A percentile compares a stretch with the other conserved stretches of the same genome.
phyloP scores from a whole-genome alignment of 2,113 vertebrate species.

The Pterocles burchelli region DNA sequence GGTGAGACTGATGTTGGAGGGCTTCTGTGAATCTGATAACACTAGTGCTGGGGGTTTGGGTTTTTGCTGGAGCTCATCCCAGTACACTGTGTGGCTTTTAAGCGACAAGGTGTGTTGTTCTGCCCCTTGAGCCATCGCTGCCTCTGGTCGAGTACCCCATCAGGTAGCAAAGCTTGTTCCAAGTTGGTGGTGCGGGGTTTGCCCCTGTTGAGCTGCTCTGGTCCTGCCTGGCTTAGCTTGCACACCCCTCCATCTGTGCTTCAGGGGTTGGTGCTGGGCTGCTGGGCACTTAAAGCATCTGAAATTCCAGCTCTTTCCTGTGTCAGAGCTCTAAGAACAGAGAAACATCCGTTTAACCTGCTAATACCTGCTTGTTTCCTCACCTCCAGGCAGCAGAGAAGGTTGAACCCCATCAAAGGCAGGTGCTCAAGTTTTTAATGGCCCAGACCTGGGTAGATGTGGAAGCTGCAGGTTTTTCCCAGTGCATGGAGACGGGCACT shows the following conservation, averaged over 20 bases:
- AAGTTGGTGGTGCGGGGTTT: background rate
- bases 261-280: background rate
- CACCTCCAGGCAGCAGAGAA: background rate
- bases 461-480: background rate
- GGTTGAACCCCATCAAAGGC: background rate
- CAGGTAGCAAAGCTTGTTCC: background rate
- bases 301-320: background rate
- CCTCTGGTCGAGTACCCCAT: fast-evolving
- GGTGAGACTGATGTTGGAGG: background rate
- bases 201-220: background rate
- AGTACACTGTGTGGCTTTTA: fast-evolving
- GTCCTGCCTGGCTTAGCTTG: background rate
- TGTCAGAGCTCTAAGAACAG: background rate
- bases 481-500: background rate
- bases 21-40: background rate
- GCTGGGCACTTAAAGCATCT: background rate
- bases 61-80: background rate
- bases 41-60: background rate
- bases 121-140: background rate
- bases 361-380: background rate
- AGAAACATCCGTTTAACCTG: background rate
- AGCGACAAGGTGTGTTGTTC: background rate
- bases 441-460: background rate
- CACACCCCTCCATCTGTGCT: fast-evolving
- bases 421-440: background rate